A percentile compares a stretch with the other conserved stretches of the same genome.
These are phyloP conservation scores for Oreochromis niloticus DNA, from an alignment of 2,113 vertebrate species.

Conservation along the genomic window DNA sequence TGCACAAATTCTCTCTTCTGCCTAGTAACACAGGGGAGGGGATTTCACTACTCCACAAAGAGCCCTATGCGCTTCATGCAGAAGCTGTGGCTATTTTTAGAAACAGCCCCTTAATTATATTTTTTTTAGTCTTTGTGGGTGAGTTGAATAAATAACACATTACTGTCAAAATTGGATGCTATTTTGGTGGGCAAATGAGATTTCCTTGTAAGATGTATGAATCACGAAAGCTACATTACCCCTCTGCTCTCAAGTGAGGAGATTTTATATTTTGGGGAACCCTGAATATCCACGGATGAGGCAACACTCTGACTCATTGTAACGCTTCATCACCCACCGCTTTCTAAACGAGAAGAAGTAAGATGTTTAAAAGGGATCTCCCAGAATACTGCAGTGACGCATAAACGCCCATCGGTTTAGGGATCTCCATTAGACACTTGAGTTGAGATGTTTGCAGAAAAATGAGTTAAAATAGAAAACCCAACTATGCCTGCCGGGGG, in stretches of 20 bases:
- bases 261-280: background rate
- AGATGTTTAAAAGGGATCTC: background rate
- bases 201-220: background rate
- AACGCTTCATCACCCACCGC: background rate
- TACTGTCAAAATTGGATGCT: background rate
- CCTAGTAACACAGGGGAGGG: constrained; percentile 53
- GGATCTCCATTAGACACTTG: constrained; percentile 2
- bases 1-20: constrained; percentile 38
- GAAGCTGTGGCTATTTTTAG: constrained; percentile 54
- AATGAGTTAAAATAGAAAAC: constrained; percentile 5
- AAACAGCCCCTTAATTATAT: background rate
- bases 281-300: background rate
- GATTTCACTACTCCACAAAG: constrained; percentile 14
- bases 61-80: background rate
- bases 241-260: background rate
- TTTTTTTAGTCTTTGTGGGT: background rate
- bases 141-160: background rate
- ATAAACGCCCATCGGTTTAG: background rate
- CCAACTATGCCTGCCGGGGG: background rate
- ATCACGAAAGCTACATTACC: background rate
- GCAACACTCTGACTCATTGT: constrained; percentile 2
- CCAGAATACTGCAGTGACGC: constrained; percentile 22
- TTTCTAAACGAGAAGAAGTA: background rate
- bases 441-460: background rate
- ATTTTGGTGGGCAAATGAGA: background rate